phyloP scores from a whole-genome alignment of 2,797 vertebrate species.

The Hipposideros larvatus region DNA sequence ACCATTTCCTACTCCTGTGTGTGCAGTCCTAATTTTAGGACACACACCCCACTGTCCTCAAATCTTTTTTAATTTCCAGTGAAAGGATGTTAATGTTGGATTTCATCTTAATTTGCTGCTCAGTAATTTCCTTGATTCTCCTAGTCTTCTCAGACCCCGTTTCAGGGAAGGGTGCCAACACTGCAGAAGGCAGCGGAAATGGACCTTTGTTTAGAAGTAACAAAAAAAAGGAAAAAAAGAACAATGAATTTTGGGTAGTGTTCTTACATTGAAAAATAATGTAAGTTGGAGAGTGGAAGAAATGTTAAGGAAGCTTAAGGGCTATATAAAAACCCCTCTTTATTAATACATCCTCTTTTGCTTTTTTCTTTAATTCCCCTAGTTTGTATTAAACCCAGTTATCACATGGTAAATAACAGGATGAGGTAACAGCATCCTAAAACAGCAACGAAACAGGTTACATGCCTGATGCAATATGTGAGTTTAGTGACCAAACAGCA shows the following conservation, averaged over 20 bases:
- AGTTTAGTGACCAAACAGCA: conserved; percentile 5
- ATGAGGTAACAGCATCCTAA: not conserved
- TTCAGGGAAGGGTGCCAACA: not conserved
- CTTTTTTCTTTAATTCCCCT: not conserved
- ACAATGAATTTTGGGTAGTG: not conserved
- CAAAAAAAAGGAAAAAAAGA: not conserved
- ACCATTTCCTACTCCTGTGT: not conserved
- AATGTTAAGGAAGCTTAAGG: not conserved
- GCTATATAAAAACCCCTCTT: not conserved
- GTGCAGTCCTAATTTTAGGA: not conserved
- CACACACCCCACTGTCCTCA: not conserved
- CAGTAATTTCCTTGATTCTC: conserved; percentile 38
- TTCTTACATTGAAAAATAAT: not conserved
- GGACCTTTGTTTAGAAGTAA: not conserved
- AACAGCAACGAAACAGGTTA: not conserved
- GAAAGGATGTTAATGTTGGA: not conserved
- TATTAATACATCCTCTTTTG: not conserved
- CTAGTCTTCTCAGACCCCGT: not conserved
- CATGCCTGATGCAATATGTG: not conserved
- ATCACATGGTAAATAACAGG: not conserved
- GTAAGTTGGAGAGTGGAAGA: not conserved
- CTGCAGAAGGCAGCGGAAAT: not conserved
- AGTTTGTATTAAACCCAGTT: not conserved
- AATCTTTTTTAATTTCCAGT: not conserved
- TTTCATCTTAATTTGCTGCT: not conserved